Evolutionary conservation across 2,888 invertebrate species (phyloP).

Genomic region (Tinea trinotella): DNA sequence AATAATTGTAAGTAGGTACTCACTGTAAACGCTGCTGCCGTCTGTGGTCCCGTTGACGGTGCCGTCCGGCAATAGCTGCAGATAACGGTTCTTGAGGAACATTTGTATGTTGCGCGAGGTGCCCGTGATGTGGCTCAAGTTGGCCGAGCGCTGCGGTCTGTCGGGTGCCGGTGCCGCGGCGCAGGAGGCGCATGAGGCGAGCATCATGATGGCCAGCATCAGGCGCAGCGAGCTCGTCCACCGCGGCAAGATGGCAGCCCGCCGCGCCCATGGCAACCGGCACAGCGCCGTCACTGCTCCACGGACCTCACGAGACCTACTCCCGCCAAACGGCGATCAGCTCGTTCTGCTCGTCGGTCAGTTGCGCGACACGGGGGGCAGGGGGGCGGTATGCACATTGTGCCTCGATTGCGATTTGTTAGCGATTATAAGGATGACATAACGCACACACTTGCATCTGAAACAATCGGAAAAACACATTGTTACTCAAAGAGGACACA

Average conservation of each 20-base stretch:
- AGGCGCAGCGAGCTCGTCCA: conserved; percentile 65
- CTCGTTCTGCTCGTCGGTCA: conserved; percentile 20
- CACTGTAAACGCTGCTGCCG: conserved; percentile 86
- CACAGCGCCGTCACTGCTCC: conserved; percentile 64
- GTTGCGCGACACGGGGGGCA: conserved; percentile 2
- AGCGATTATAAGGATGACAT: not conserved
- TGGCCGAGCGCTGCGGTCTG: conserved; percentile 84
- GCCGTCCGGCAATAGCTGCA: conserved; percentile 88
- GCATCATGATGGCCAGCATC: conserved; percentile 55
- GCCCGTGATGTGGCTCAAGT: conserved; percentile 85
- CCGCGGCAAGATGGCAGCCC: conserved; percentile 25
- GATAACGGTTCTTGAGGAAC: conserved; percentile 86
- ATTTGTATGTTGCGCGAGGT: conserved; percentile 85
- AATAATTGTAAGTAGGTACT: conserved; percentile 42
- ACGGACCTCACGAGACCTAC: conserved; percentile 40
- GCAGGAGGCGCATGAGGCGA: conserved; percentile 55
- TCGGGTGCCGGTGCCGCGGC: conserved; percentile 61
- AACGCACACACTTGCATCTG: not conserved
- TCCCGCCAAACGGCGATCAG: conserved; percentile 32
- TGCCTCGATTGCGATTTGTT: not conserved
- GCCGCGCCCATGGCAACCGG: conserved; percentile 31
- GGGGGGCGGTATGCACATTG: not conserved
- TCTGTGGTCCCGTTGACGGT: conserved; percentile 88
- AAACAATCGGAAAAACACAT: not conserved
- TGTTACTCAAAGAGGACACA: too few species aligned